Conservation (phyloP, 2,888 invertebrate species). For the Coenonympha glycerion region DNA sequence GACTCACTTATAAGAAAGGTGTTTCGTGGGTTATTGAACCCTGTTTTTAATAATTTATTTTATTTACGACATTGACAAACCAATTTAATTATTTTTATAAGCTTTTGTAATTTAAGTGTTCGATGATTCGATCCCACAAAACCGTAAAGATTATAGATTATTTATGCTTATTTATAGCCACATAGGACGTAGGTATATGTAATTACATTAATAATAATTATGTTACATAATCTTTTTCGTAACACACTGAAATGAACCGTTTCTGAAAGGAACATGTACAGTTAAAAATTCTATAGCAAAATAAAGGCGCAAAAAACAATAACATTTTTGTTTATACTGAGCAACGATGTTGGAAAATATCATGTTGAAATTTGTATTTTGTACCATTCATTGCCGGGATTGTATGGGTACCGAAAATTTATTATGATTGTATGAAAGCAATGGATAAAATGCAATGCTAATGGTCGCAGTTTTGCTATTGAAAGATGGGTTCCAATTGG, state of each 20-base stretch:
- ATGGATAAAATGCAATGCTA: slow-evolving; percentile 7
- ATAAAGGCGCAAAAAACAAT: background rate
- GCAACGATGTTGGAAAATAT: background rate
- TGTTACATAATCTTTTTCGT: background rate
- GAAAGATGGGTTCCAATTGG: slow-evolving; percentile 49
- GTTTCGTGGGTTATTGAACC: slow-evolving; percentile 13
- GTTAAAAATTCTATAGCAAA: background rate
- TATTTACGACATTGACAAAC: no score
- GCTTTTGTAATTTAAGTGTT: no score
- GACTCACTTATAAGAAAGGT: slow-evolving; percentile 15
- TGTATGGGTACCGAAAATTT: background rate
- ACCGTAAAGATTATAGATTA: no score
- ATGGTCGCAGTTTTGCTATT: slow-evolving; percentile 10
- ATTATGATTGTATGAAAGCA: background rate
- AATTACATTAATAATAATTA: slow-evolving; percentile 1
- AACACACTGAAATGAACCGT: background rate
- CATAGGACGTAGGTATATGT: background rate
- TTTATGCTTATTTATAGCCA: no score
- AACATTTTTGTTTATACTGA: background rate
- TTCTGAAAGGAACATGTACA: background rate
- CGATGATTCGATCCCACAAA: no score
- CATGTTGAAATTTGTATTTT: background rate
- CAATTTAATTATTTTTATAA: no score
- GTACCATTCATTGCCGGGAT: slow-evolving; percentile 1
- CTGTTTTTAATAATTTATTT: no score